phyloP scores from a whole-genome alignment of 2,888 invertebrate genomes.

The Molorchus minor region DNA sequence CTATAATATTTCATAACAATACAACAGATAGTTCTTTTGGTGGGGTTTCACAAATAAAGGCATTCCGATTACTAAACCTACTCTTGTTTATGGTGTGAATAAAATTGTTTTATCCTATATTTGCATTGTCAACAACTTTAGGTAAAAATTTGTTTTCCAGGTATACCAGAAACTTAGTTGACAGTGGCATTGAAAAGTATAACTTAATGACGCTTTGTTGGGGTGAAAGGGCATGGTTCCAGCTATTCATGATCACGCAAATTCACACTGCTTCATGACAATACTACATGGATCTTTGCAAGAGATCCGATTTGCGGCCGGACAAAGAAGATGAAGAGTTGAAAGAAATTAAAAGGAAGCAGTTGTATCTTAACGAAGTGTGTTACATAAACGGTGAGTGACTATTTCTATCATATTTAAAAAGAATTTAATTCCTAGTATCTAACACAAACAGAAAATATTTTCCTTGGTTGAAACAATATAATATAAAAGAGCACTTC shows the following conservation, averaged over 20 bases:
- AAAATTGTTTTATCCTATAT: too few relatives aligned
- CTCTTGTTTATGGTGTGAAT: too few relatives aligned
- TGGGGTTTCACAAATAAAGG: too few relatives aligned
- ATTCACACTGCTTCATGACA: slow-evolving; percentile 98
- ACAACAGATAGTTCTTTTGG: too few relatives aligned
- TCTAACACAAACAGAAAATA: too few relatives aligned
- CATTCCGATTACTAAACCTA: too few relatives aligned
- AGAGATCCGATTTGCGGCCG: slow-evolving; percentile 89
- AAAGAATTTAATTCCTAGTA: too few relatives aligned
- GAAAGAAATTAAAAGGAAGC: slow-evolving; percentile 69
- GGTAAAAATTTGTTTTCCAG: slow-evolving; percentile 63
- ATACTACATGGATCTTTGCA: slow-evolving; percentile 82
- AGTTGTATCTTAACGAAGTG: slow-evolving; percentile 79
- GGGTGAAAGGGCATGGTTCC: slow-evolving; percentile 97
- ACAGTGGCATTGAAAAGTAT: slow-evolving; percentile 95
- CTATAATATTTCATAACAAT: too few relatives aligned
- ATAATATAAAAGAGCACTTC: too few relatives aligned
- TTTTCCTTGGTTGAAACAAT: too few relatives aligned
- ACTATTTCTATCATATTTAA: not conserved
- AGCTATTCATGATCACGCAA: slow-evolving; percentile 95
- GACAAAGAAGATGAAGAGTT: slow-evolving; percentile 57
- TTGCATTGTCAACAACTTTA: not conserved
- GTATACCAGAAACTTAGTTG: slow-evolving; percentile 96
- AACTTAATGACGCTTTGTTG: slow-evolving; percentile 98
- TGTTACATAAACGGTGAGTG: slow-evolving; percentile 95